phyloP scores from a whole-genome alignment of 2,113 vertebrate species.

The Heterocephalus glaber region DNA sequence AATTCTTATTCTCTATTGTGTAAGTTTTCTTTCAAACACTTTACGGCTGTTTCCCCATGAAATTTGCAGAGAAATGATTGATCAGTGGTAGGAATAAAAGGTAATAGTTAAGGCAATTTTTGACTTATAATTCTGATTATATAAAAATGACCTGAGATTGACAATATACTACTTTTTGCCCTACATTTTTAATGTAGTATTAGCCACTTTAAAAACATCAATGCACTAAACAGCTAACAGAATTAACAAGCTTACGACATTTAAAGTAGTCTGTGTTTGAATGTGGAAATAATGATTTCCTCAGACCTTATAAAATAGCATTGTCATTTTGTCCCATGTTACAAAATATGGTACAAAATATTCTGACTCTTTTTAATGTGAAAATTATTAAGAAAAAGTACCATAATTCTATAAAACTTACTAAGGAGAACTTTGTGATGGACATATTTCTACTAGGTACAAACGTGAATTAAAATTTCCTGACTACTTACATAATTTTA shows the following conservation, averaged over 20 bases:
- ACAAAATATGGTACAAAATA: conserved; percentile 60
- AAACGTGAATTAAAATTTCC: conserved; percentile 61
- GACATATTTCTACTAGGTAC: conserved; percentile 35
- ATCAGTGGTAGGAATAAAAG: conserved; percentile 32
- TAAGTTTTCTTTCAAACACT: conserved; percentile 2
- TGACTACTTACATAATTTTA: conserved; percentile 48
- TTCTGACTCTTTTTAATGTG: not conserved
- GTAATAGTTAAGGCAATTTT: conserved; percentile 41
- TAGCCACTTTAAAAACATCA: conserved; percentile 43
- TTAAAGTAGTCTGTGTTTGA: conserved; percentile 32
- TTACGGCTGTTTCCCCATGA: conserved; percentile 15
- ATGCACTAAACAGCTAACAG: conserved; percentile 36
- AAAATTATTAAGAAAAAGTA: conserved; percentile 49
- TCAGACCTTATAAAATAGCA: not conserved
- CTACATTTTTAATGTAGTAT: conserved; percentile 12
- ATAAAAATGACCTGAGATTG: not conserved
- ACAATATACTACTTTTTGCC: conserved; percentile 38
- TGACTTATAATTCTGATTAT: not conserved
- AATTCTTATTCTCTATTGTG: conserved; percentile 44
- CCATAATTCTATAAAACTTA: conserved; percentile 37
- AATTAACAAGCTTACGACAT: conserved; percentile 35
- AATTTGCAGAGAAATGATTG: conserved; percentile 3
- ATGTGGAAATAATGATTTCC: conserved; percentile 52
- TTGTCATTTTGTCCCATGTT: conserved; percentile 29
- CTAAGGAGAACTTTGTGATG: conserved; percentile 12